Percentiles rank a stretch among this genome's conserved stretches.
These are phyloP conservation scores for Porphyrio hochstetteri DNA, from an alignment of 2,113 vertebrate genomes.

Conservation along the genomic window DNA sequence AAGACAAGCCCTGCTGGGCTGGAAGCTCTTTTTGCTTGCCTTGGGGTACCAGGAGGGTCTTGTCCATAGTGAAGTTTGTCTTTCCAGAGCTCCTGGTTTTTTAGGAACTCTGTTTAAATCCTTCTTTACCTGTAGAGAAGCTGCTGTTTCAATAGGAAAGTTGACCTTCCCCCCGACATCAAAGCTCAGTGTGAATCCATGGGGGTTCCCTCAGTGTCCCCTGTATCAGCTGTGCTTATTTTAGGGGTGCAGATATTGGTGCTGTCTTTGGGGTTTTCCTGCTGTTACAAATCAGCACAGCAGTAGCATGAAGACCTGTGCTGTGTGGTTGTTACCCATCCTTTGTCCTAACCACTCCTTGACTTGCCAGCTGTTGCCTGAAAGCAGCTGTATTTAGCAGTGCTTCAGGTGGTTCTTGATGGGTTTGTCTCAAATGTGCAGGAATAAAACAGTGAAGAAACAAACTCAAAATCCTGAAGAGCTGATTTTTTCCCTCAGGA, in stretches of 20 bases:
- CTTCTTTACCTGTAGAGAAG: background rate
- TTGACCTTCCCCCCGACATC: background rate
- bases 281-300: background rate
- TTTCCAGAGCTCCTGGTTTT: background rate
- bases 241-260: background rate
- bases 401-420: accelerated
- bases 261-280: background rate
- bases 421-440: background rate
- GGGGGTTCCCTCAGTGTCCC: background rate
- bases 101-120: background rate
- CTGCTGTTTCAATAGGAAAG: background rate
- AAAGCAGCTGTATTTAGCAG: background rate
- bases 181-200: background rate
- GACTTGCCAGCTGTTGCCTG: background rate
- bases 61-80: background rate
- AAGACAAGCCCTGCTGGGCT: background rate
- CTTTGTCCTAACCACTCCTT: background rate
- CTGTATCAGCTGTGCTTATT: background rate
- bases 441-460: background rate
- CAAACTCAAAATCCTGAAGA: background rate
- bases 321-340: background rate
- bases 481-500: background rate
- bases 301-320: background rate
- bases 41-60: background rate
- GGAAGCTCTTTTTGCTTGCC: background rate